Conservation (phyloP, 2,113 vertebrate species). For the Lagopus muta region DNA sequence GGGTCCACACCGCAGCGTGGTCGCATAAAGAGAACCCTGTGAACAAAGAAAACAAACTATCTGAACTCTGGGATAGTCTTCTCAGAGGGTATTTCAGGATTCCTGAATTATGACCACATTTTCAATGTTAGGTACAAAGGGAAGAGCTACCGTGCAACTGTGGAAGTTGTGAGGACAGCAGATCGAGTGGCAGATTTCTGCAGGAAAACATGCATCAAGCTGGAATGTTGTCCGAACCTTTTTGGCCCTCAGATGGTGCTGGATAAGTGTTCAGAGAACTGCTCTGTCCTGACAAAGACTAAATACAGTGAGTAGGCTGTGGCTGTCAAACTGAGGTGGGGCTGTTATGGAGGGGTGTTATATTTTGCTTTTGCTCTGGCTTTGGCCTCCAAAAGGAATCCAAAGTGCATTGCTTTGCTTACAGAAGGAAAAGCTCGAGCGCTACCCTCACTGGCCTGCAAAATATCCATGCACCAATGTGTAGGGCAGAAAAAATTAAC, state of each 20-base stretch:
- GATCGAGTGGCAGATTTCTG: conserved; percentile 96
- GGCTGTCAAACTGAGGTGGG: neutral
- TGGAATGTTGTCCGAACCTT: conserved; percentile 97
- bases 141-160: conserved; percentile 96
- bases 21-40: neutral
- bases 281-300: conserved; percentile 97
- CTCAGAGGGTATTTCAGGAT: neutral
- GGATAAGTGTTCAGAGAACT: conserved; percentile 96
- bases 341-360: neutral
- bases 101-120: neutral
- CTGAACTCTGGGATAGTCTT: neutral
- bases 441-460: neutral
- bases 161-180: conserved; percentile 94
- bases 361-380: neutral
- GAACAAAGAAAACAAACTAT: neutral
- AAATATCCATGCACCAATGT: neutral
- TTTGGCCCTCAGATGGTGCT: conserved; percentile 96
- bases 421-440: neutral
- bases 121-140: conserved; percentile 90
- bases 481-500: neutral
- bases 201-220: conserved; percentile 93
- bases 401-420: neutral
- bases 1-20: neutral
- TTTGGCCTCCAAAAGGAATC: neutral
- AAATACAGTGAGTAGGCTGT: conserved; percentile 91